Base-by-base conservation (phyloP, 2,797 vertebrate species). In the Gambusia yucatana region DNA sequence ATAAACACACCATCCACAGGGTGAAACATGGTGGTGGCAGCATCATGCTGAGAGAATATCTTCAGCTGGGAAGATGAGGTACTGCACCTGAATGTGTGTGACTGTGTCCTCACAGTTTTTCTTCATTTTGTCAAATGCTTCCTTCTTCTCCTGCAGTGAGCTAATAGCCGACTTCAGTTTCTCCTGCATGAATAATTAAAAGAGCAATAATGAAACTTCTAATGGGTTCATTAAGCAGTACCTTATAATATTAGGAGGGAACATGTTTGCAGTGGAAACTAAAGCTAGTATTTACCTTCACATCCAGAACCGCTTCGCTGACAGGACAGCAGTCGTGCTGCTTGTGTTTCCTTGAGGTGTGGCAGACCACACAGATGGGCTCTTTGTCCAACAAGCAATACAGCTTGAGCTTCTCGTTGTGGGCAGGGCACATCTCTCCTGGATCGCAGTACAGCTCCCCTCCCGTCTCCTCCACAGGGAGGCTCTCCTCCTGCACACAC, bases 351-450 rank as follows among this genome's bases (percentile, higher is more conserved):
- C 86, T 95, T 0, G 95, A 96, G 1, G 94, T 94, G 84, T 95
- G 93, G 77, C 96, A 96, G 0, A 96, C 94, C 76, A 96, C 92
- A 16, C 95, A 96, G 82, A 96, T 95, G 6, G 94, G 93, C 89
- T 88, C 87, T 47, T 89, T 46, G 77, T 96, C 95, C 20, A 28
- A 25, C 39, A 92, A 77, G 75, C 95, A 96, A 65, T 94, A 96
- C 0, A 96, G 94, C 84, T 93, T 96, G 1, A 96, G 89, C 48
- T 55, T 94, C 75, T 96, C 95, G 17, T 94, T 90, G 11, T 96
- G 95, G 0, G 79, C 43, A 1, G 73, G 78, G 25, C 95, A 95
- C 75, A 91, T 71, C 77, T 94, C 90, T 41, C 78, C 89, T 0
- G 90, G 88, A 0, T 93, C 91, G 1, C 87, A 76, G 73, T 86